Percentiles rank a stretch among this genome's conserved stretches.
Evolutionary conservation across 1,140 invertebrate species (phyloP).

Genomic region (Galleria mellonella): DNA sequence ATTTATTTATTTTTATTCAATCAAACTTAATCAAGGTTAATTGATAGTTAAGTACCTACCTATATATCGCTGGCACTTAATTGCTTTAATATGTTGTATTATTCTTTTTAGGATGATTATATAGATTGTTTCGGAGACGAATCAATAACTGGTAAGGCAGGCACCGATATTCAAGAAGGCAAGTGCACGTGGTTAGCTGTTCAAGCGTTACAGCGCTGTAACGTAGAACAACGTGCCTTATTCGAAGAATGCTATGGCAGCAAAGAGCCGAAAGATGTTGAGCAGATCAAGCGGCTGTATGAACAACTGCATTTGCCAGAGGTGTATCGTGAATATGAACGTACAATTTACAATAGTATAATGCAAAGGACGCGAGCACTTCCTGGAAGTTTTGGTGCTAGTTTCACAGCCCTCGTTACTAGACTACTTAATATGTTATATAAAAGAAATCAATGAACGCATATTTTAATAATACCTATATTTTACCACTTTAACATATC

Average conservation of each 20-base stretch:
- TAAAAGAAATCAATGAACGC: constrained; percentile 33
- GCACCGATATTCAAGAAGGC: constrained; percentile 91
- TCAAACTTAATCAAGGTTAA: too few relatives aligned
- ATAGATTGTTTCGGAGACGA: constrained; percentile 90
- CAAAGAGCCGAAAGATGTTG: constrained; percentile 79
- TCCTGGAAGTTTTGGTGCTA: constrained; percentile 9
- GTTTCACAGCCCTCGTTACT: constrained; percentile 28
- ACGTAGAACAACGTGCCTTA: constrained; percentile 78
- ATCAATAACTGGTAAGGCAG: constrained; percentile 86
- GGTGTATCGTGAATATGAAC: constrained; percentile 32
- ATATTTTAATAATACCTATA: too few relatives aligned
- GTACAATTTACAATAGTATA: constrained; percentile 27
- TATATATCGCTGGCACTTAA: too few relatives aligned
- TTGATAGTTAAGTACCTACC: too few relatives aligned
- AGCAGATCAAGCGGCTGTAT: constrained; percentile 84
- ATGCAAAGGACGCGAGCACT: constrained; percentile 18
- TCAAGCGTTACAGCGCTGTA: constrained; percentile 83
- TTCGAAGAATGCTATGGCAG: constrained; percentile 84
- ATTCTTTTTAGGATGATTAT: constrained; percentile 82
- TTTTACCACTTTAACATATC: too few relatives aligned
- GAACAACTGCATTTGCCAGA: constrained; percentile 80
- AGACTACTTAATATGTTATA: constrained; percentile 41
- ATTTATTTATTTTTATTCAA: too few relatives aligned
- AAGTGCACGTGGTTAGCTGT: constrained; percentile 95
- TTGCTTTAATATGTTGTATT: too few relatives aligned